Percentiles rank a stretch among this genome's conserved stretches.
phyloP scores from a whole-genome alignment of 1,140 invertebrate species.

The Drosophila parvula region DNA sequence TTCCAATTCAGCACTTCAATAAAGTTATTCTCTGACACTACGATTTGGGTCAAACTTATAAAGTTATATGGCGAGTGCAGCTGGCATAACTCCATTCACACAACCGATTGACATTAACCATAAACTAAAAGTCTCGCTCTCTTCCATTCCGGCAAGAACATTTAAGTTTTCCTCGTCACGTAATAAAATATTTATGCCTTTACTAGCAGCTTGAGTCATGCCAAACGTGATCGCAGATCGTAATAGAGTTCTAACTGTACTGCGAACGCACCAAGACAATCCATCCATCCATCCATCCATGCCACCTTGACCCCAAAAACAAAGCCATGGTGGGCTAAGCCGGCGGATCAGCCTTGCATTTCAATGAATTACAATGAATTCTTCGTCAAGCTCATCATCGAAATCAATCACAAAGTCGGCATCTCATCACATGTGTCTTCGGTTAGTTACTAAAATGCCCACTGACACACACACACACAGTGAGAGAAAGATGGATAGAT shows the following conservation, averaged over 20 bases:
- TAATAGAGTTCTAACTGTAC: slow-evolving; percentile 67
- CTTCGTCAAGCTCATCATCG: slow-evolving; percentile 45
- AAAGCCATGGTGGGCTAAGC: slow-evolving; percentile 15
- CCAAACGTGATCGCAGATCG: slow-evolving; percentile 61
- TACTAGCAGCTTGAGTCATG: slow-evolving; percentile 47
- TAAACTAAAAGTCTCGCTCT: slow-evolving; percentile 35
- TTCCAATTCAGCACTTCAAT: slow-evolving; percentile 15
- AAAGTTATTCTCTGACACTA: slow-evolving; percentile 23
- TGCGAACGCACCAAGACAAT: slow-evolving; percentile 43
- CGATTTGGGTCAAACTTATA: slow-evolving; percentile 37
- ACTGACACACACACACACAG: slow-evolving; percentile 33
- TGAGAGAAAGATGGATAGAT: slow-evolving; percentile 1
- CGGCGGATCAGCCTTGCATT: slow-evolving; percentile 53
- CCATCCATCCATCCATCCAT: slow-evolving; percentile 37
- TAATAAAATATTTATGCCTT: slow-evolving; percentile 55
- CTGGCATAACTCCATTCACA: slow-evolving; percentile 19
- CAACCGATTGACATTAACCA: slow-evolving; percentile 22
- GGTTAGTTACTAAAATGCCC: slow-evolving; percentile 46
- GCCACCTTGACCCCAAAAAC: slow-evolving; percentile 63
- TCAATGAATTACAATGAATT: slow-evolving; percentile 50
- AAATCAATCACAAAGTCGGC: slow-evolving; percentile 68
- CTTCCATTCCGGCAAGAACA: slow-evolving; percentile 1
- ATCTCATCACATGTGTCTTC: slow-evolving; percentile 58
- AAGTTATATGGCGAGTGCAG: slow-evolving; percentile 48
- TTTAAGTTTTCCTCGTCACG: slow-evolving; percentile 52